A percentile compares a stretch with the other conserved stretches of the same genome.
phyloP scores from a whole-genome alignment of 2,113 vertebrate species.

The Nothocercus nigrocapillus region DNA sequence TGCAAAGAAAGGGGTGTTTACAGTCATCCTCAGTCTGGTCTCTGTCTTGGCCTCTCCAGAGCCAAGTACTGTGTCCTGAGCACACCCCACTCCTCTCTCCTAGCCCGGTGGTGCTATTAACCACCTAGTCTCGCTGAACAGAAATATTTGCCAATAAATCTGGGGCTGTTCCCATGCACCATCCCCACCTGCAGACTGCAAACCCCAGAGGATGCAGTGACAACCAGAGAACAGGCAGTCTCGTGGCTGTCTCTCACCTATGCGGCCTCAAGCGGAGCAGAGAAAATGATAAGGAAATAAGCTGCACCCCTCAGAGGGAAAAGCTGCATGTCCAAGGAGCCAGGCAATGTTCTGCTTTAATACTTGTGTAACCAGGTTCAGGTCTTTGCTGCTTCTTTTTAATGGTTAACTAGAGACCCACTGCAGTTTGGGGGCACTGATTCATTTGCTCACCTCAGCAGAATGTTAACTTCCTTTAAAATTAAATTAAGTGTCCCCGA shows the following conservation, averaged over 20 bases:
- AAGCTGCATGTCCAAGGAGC: neutral
- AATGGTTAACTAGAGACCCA: neutral
- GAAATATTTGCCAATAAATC: neutral
- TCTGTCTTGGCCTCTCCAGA: neutral
- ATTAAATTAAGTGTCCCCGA: neutral
- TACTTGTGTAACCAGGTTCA: neutral
- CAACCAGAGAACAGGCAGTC: neutral
- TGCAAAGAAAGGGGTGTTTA: neutral
- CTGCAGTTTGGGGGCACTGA: neutral
- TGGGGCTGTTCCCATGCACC: neutral
- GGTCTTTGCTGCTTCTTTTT: neutral
- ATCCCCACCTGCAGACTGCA: fast-evolving
- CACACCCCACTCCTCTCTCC: neutral
- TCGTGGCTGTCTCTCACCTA: neutral
- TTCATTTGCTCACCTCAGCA: neutral
- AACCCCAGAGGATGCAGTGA: neutral
- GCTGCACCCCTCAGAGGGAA: neutral
- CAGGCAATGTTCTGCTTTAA: neutral
- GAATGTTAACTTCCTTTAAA: neutral
- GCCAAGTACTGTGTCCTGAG: neutral
- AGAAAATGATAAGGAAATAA: neutral
- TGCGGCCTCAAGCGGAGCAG: neutral
- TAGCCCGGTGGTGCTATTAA: neutral
- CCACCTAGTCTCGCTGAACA: neutral
- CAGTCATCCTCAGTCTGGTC: neutral